Base-by-base conservation (phyloP, 2,797 vertebrate genomes). In the Microchirus variegatus region DNA sequence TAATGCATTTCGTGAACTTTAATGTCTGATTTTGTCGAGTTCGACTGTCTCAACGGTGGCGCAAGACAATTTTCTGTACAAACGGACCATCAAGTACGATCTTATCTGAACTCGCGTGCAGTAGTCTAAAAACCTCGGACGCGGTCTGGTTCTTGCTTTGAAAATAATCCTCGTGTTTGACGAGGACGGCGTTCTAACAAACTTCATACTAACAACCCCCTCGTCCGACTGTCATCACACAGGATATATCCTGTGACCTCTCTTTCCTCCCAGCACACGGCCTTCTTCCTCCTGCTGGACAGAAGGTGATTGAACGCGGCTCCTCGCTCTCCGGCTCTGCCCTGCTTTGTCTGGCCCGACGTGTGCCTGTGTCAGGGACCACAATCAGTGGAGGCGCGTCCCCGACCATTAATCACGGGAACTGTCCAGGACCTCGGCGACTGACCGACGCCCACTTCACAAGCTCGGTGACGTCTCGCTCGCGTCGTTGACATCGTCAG, bases 321-420 rank as follows among this genome's bases (percentile, higher is more conserved):
- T 84, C 87, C 87, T 82, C 86, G 85, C 86, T 89, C 86, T 89
- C 79, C 65, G 75, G 73, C 65, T 80, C 84, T 87, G 81, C 90
- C 87, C 84, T 75, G 85, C 89, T 91, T 90, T 91, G 90, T 91
- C 84, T 88, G 78, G 76, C 5, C 5, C 74, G 84, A 89, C 87
- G 89, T 90, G 89, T 90, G 90, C 90, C 87, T 87, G 85, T 90
- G 90, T 90, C 87, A 90, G 83, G 85, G 73, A 82, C 88, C 78
- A 91, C 87, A 91, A 90, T 90, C 88, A 90, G 89, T 86, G 87
- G 90, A n/a, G 87, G 87, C 82, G 87, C 77, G 88, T 91, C 91
- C 87, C 88, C 82, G 57, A 87, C 81, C 89, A 92, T 92, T 90
- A 92, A 91, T 91, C 91, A 92, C 86, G 75, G 75, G 81, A 82